Conservation (phyloP, 1,140 invertebrate species). For the Drosophila jambulina region DNA sequence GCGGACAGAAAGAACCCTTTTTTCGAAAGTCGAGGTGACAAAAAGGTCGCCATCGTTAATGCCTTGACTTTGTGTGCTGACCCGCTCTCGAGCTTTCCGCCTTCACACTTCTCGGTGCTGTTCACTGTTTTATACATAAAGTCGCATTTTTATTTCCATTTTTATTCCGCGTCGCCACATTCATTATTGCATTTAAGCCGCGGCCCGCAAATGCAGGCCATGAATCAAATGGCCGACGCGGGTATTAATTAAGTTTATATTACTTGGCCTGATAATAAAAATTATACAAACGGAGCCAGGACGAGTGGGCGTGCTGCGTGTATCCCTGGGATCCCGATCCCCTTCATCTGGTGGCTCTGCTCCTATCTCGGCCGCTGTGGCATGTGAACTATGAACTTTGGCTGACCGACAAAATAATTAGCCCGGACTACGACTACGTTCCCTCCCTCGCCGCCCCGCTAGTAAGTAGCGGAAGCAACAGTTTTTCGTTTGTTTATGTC, state of each 20-base stretch:
- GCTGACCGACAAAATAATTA: slow-evolving; percentile 81
- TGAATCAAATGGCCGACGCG: slow-evolving; percentile 67
- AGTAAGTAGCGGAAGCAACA: slow-evolving; percentile 69
- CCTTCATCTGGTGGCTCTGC: neutral
- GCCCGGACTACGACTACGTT: slow-evolving; percentile 43
- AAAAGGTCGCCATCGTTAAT: slow-evolving; percentile 38
- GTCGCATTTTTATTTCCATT: slow-evolving; percentile 16
- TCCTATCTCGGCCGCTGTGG: slow-evolving; percentile 24
- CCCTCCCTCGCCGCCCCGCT: neutral
- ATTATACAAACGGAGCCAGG: slow-evolving; percentile 50
- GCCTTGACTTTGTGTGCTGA: slow-evolving; percentile 33
- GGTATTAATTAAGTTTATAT: slow-evolving; percentile 80
- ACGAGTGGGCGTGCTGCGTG: slow-evolving; percentile 24
- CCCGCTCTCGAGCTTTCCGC: slow-evolving; percentile 17
- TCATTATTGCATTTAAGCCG: slow-evolving; percentile 71
- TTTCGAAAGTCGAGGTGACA: slow-evolving; percentile 14
- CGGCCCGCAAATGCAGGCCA: slow-evolving; percentile 60
- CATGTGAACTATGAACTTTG: slow-evolving; percentile 81
- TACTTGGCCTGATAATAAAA: slow-evolving; percentile 74
- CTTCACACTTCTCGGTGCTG: slow-evolving; percentile 31
- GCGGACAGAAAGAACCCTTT: neutral
- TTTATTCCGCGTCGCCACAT: slow-evolving; percentile 43
- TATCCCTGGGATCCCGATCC: neutral
- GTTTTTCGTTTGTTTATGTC: slow-evolving; percentile 76
- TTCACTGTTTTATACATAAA: slow-evolving; percentile 19